These are phyloP conservation scores for Petroica traversi DNA, from an alignment of 2,113 vertebrate genomes.

Conservation along the genomic window DNA sequence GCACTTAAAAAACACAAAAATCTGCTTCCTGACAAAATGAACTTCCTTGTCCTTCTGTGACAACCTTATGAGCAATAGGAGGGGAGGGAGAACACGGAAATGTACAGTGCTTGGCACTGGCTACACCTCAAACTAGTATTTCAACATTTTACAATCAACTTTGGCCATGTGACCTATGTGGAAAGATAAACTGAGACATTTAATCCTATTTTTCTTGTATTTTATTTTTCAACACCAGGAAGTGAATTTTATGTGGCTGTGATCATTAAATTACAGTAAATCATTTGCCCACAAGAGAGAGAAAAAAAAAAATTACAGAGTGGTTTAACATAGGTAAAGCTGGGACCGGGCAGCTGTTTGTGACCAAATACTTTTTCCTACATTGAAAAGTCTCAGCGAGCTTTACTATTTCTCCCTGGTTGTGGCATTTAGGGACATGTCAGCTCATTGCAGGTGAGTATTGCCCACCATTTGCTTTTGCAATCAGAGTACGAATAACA, in stretches of 20 bases:
- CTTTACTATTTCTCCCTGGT: neutral
- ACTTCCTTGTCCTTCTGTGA: conserved; percentile 40
- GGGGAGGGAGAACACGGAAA: conserved; percentile 40
- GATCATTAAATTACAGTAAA: conserved; percentile 23
- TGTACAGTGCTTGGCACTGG: conserved; percentile 47
- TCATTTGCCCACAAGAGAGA: neutral
- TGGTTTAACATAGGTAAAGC: neutral
- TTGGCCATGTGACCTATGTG: conserved; percentile 34
- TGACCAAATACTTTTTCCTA: neutral
- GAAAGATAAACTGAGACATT: conserved; percentile 61
- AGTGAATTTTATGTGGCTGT: conserved; percentile 17
- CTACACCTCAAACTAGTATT: conserved; percentile 58
- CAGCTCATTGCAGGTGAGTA: neutral
- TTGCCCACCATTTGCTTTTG: neutral
- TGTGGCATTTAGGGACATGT: neutral
- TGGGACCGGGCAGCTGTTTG: neutral
- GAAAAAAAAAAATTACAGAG: neutral
- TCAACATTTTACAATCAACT: conserved; percentile 67
- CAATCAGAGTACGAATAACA: neutral
- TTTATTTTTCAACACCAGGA: conserved; percentile 11
- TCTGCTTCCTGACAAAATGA: conserved; percentile 19
- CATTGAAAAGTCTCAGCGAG: neutral
- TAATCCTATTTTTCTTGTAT: conserved; percentile 45
- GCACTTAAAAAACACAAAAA: neutral
- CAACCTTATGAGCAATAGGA: neutral